A percentile compares a stretch with the other conserved stretches of the same genome.
phyloP scores from a whole-genome alignment of 2,113 vertebrate species.

The Fregetta grallaria region DNA sequence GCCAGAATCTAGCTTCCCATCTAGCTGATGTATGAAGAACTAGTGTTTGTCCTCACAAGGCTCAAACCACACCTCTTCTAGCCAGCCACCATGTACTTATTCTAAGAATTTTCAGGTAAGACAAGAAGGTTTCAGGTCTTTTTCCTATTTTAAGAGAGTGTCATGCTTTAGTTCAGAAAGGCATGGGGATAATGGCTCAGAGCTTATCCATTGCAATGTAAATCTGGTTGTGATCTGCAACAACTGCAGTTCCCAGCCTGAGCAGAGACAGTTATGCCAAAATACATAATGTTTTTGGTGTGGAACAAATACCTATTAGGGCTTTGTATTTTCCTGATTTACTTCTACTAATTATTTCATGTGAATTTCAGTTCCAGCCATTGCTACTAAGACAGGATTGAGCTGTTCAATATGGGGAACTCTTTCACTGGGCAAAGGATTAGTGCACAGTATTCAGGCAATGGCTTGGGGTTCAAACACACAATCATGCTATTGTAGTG shows the following conservation, averaged over 20 bases:
- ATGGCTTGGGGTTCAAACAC: not conserved
- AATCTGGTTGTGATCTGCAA: not conserved
- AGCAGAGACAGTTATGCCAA: not conserved
- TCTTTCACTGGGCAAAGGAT: not conserved
- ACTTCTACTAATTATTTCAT: not conserved
- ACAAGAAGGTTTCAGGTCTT: not conserved
- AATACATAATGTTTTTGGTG: not conserved
- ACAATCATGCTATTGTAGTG: not conserved
- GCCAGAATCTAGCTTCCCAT: not conserved
- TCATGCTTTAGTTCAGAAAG: not conserved
- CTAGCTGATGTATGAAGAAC: not conserved
- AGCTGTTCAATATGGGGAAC: not conserved
- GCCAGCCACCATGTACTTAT: not conserved
- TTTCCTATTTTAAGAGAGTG: not conserved
- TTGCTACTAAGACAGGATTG: not conserved
- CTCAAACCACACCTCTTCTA: not conserved
- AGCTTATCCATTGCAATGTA: not conserved
- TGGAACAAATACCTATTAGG: not conserved
- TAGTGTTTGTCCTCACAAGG: not conserved
- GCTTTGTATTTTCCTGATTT: not conserved
- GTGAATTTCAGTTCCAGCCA: not conserved
- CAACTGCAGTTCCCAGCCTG: not conserved
- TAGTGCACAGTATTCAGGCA: not conserved
- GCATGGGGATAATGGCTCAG: not conserved
- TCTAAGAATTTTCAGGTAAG: not conserved